Conservation (phyloP, 2,888 invertebrate species). For the Scrobipalpa atriplicella region DNA sequence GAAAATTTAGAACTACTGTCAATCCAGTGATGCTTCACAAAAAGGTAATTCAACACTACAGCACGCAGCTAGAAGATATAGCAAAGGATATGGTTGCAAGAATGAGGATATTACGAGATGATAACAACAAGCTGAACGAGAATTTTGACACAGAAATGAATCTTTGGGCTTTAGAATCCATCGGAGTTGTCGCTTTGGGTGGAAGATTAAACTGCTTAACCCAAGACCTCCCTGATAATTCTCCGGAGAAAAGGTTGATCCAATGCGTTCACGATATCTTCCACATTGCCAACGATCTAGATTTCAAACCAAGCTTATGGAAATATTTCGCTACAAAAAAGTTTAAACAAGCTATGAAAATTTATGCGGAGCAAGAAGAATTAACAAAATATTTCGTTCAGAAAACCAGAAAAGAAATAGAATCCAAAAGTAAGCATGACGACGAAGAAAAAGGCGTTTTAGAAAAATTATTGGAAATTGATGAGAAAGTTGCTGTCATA, state of each 20-base stretch:
- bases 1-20: constrained; percentile 87
- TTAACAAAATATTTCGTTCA: constrained; percentile 35
- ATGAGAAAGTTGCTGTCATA: constrained; percentile 75
- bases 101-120: constrained; percentile 75
- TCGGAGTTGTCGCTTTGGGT: constrained; percentile 66
- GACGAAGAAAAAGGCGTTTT: constrained; percentile 70
- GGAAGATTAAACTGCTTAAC: constrained; percentile 64
- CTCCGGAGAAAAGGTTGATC: constrained; percentile 59
- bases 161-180: constrained; percentile 85
- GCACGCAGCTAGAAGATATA: constrained; percentile 84
- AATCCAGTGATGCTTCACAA: constrained; percentile 90
- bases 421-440: constrained; percentile 50
- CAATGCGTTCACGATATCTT: constrained; percentile 59
- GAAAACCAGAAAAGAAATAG: constrained; percentile 46
- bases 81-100: constrained; percentile 85
- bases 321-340: constrained; percentile 53
- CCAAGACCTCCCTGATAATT: constrained; percentile 56
- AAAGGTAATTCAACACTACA: constrained; percentile 86
- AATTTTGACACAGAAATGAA: constrained; percentile 82
- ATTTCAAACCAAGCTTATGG: constrained; percentile 62
- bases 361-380: constrained; percentile 57
- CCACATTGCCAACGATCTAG: constrained; percentile 47
- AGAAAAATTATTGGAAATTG: constrained; percentile 75
- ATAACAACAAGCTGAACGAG: constrained; percentile 78
- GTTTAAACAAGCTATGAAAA: constrained; percentile 59